These are phyloP conservation scores for Halcyon malimbica DNA, from an alignment of 2,113 vertebrate species.

Conservation along the genomic window DNA sequence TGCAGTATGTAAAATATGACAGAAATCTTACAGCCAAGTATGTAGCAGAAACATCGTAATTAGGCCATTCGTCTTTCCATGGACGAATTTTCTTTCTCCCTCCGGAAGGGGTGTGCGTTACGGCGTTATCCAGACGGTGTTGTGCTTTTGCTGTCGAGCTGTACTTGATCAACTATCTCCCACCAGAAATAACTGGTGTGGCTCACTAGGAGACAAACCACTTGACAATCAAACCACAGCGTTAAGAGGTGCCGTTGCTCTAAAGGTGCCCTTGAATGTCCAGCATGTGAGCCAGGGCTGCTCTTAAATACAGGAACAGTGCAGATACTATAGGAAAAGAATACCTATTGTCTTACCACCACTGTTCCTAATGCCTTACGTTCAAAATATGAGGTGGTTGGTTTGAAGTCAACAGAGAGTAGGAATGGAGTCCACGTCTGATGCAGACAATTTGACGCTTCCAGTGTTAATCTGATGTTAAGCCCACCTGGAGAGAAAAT, in stretches of 20 bases:
- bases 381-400: slow-evolving; percentile 62
- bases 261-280: neutral
- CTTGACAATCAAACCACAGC: neutral
- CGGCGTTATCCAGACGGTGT: neutral
- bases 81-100: neutral
- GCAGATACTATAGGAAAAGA: neutral
- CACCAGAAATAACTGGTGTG: neutral
- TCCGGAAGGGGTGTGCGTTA: neutral
- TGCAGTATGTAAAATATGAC: neutral
- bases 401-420: slow-evolving; percentile 50
- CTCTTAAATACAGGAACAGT: neutral
- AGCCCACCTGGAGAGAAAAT: slow-evolving; percentile 43
- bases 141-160: neutral
- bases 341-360: slow-evolving; percentile 78
- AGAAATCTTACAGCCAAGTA: neutral
- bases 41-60: neutral
- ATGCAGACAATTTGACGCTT: neutral
- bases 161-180: neutral
- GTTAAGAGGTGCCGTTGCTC: neutral
- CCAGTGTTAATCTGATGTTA: neutral
- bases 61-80: neutral
- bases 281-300: neutral
- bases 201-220: neutral
- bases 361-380: slow-evolving; percentile 82
- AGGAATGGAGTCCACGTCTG: slow-evolving; percentile 13